Percentiles rank a stretch among this genome's conserved stretches.
Evolutionary conservation across 2,888 invertebrate genomes (phyloP).

Genomic region (Aspidiotus destructor): DNA sequence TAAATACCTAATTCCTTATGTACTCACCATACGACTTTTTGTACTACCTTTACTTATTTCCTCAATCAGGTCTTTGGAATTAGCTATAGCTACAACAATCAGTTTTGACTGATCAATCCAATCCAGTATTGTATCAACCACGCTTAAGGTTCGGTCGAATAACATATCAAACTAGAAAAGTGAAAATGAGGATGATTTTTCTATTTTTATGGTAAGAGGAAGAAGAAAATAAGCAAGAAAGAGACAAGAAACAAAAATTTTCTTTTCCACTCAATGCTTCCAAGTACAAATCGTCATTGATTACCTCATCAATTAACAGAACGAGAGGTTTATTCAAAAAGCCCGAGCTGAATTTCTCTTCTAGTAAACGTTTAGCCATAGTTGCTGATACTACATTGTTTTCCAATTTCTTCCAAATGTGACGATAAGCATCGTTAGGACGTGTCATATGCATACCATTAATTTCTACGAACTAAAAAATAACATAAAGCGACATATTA

Average conservation of each 20-base stretch:
- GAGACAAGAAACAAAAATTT: too few species aligned
- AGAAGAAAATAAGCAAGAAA: too few species aligned
- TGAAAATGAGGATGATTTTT: background rate
- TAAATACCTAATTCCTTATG: too few species aligned
- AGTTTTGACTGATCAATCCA: background rate
- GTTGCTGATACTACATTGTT: constrained; percentile 70
- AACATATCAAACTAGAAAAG: background rate
- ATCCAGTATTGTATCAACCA: background rate
- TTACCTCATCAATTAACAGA: background rate
- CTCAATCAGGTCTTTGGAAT: background rate
- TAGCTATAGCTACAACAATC: background rate
- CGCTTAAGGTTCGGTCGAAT: background rate
- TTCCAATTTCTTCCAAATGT: constrained; percentile 44
- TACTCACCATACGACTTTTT: background rate
- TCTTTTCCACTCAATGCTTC: too few species aligned
- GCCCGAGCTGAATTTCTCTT: constrained; percentile 37
- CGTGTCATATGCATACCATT: constrained; percentile 92
- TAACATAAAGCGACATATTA: too few species aligned
- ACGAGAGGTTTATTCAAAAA: background rate
- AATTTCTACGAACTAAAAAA: constrained; percentile 54
- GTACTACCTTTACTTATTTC: background rate
- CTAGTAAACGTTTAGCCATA: constrained; percentile 55
- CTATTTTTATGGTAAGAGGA: background rate
- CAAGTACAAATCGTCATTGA: too few species aligned
- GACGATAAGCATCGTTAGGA: constrained; percentile 79